These are phyloP conservation scores for Eidolon dupreanum DNA, from an alignment of 2,797 vertebrate genomes.

Conservation along the genomic window DNA sequence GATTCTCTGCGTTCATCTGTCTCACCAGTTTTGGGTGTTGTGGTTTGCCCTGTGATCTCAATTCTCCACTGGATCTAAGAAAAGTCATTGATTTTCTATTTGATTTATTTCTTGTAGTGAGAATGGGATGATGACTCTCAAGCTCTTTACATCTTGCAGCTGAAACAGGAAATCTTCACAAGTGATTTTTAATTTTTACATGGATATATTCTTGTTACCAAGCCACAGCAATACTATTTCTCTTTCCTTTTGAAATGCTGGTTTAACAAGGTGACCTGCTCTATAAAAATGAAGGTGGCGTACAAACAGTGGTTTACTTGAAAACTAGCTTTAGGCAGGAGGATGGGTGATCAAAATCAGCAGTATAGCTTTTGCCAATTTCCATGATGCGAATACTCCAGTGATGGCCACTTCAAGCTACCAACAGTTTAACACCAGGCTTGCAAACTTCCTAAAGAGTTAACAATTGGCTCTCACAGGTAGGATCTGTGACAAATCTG, in stretches of 20 bases:
- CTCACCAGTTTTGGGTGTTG: not conserved
- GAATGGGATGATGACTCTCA: not conserved
- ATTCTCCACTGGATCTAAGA: not conserved
- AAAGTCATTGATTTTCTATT: not conserved
- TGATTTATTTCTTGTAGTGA: not conserved
- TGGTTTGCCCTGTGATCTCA: not conserved
- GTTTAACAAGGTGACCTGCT: not conserved
- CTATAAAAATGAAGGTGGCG: not conserved
- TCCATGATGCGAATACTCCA: not conserved
- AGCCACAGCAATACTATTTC: not conserved
- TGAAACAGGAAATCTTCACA: not conserved
- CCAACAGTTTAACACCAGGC: not conserved
- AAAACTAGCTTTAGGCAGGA: not conserved
- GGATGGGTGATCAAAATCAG: not conserved
- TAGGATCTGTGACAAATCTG: not conserved
- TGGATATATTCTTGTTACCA: not conserved
- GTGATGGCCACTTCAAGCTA: not conserved
- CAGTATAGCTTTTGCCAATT: not conserved
- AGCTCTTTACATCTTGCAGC: not conserved
- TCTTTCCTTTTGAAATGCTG: not conserved
- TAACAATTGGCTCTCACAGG: not conserved
- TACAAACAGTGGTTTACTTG: not conserved
- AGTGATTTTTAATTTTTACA: not conserved
- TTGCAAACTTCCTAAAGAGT: not conserved
- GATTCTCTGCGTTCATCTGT: not conserved